A percentile compares a stretch with the other conserved stretches of the same genome.
Conservation (phyloP, 2,797 vertebrate species). For the Brachyrhaphis roseni region DNA sequence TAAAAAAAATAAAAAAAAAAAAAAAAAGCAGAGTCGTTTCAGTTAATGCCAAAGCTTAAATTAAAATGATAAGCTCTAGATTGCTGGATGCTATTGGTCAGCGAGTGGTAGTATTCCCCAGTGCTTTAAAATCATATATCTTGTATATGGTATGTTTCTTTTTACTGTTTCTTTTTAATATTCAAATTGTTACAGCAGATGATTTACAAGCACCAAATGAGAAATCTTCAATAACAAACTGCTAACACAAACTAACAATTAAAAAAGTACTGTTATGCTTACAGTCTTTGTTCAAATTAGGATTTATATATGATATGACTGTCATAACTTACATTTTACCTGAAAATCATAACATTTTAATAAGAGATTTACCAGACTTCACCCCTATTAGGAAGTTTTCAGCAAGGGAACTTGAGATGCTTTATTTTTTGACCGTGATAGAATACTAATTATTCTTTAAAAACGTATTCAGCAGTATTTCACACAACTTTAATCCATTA, state of each 20-base stretch:
- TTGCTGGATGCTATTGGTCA: neutral
- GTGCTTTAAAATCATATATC: neutral
- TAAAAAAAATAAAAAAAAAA: neutral
- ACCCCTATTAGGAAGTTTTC: neutral
- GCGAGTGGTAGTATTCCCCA: neutral
- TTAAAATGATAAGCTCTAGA: neutral
- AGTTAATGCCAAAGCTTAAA: neutral
- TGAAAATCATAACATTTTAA: neutral
- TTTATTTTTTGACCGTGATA: neutral
- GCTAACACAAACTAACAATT: neutral
- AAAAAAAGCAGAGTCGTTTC: neutral
- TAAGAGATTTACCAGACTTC: neutral
- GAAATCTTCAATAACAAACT: neutral
- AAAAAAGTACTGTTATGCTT: neutral
- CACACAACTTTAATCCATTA: neutral
- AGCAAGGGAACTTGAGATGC: neutral
- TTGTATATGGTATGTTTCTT: neutral
- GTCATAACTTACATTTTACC: neutral
- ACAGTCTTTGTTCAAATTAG: neutral
- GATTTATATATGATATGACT: neutral
- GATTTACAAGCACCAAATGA: neutral
- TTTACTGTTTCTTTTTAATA: neutral
- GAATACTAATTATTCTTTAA: neutral
- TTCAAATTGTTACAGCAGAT: neutral
- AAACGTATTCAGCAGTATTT: neutral